Evolutionary conservation across 2,888 invertebrate genomes (phyloP).

Genomic region (Elysia crispata): DNA sequence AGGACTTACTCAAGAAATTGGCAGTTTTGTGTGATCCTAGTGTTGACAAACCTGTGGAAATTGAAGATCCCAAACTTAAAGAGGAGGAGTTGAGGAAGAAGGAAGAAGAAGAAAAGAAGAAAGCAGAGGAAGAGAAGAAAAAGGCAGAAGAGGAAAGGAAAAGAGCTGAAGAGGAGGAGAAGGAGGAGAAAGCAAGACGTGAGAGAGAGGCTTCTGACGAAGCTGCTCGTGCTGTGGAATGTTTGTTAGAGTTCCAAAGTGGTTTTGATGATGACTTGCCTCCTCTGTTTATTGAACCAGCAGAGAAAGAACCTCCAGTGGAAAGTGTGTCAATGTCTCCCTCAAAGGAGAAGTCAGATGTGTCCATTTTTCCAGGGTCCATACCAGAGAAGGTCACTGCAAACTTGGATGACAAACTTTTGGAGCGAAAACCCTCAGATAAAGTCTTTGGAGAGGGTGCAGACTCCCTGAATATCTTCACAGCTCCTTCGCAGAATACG

Average conservation of each 20-base stretch:
- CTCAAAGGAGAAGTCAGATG: slow-evolving; percentile 24
- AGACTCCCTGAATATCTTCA: slow-evolving; percentile 7
- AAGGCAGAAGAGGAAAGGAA: slow-evolving; percentile 48
- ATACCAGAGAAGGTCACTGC: slow-evolving; percentile 45
- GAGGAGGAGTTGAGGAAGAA: slow-evolving; percentile 31
- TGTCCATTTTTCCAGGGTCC: slow-evolving; percentile 20
- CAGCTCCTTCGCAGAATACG: not conserved
- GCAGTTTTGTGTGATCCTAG: slow-evolving; percentile 41
- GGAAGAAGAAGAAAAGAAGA: slow-evolving; percentile 35
- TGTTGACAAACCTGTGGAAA: slow-evolving; percentile 41
- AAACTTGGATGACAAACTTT: slow-evolving; percentile 42
- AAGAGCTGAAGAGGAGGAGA: slow-evolving; percentile 47
- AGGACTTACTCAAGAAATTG: slow-evolving; percentile 39
- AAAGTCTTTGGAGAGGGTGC: not conserved
- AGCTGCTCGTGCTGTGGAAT: slow-evolving; percentile 56
- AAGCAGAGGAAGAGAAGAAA: slow-evolving; percentile 42
- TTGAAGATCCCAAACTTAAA: slow-evolving; percentile 40
- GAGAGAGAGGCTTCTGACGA: slow-evolving; percentile 57
- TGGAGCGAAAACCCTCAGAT: slow-evolving; percentile 19
- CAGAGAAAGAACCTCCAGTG: slow-evolving; percentile 34
- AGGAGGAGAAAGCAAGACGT: slow-evolving; percentile 43
- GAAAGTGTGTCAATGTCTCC: slow-evolving; percentile 29
- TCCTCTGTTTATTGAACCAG: slow-evolving; percentile 41
- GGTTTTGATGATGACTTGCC: slow-evolving; percentile 47
- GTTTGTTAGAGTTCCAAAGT: slow-evolving; percentile 50